These are phyloP conservation scores for Sarcophaga caerulescens DNA, from an alignment of 2,888 invertebrate genomes.

Conservation along the genomic window DNA sequence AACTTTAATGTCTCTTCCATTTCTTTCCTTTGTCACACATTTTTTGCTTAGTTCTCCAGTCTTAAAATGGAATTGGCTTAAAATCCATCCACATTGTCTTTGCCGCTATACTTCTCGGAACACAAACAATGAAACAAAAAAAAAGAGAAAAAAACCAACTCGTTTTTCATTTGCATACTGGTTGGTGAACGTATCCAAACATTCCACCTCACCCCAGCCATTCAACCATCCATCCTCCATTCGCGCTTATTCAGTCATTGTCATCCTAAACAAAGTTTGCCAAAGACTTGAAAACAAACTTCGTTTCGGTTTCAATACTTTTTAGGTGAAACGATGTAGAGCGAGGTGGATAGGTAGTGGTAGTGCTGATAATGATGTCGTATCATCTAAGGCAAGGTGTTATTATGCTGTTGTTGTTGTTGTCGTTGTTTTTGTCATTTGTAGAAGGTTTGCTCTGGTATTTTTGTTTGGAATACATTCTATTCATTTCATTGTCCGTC, in stretches of 20 bases:
- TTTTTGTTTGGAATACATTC: slow-evolving; percentile 16
- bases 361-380: slow-evolving; percentile 20
- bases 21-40: slow-evolving; percentile 4
- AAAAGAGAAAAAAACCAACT: slow-evolving; percentile 11
- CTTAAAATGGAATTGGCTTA: slow-evolving; percentile 1
- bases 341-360: neutral
- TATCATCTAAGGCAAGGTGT: slow-evolving; percentile 23
- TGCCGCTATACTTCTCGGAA: slow-evolving; percentile 27
- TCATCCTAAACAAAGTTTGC: slow-evolving; percentile 39
- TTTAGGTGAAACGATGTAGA: neutral
- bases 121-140: too few species aligned
- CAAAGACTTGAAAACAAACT: slow-evolving; percentile 35
- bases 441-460: slow-evolving; percentile 35
- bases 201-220: neutral
- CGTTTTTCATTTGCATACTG: slow-evolving; percentile 59
- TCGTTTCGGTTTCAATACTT: slow-evolving; percentile 3
- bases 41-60: slow-evolving; percentile 9
- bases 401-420: slow-evolving; percentile 26
- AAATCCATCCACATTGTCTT: slow-evolving; percentile 29
- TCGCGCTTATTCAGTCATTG: neutral
- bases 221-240: neutral
- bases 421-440: slow-evolving; percentile 9
- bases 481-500: slow-evolving; percentile 50
- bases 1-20: slow-evolving; percentile 43
- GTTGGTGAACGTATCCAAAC: neutral